A percentile compares a stretch with the other conserved stretches of the same genome.
Evolutionary conservation across 1,140 invertebrate genomes (phyloP).

Genomic region (Apis mellifera): DNA sequence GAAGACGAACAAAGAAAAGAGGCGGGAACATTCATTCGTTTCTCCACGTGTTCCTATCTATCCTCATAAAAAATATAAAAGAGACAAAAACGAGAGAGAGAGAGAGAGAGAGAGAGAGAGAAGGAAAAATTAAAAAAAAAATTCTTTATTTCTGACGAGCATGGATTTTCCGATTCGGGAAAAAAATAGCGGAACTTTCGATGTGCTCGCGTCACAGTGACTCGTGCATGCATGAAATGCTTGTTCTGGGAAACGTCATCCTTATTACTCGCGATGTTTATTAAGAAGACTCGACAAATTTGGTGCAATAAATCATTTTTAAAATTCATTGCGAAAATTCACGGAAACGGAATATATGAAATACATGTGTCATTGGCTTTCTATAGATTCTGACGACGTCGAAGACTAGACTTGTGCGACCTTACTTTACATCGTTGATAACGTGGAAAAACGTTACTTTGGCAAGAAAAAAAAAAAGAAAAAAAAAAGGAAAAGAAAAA

Average conservation of each 20-base stretch:
- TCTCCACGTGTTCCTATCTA: neutral
- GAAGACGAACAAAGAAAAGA: too few relatives aligned
- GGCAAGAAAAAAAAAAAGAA: neutral
- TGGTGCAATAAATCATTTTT: neutral
- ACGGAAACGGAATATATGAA: neutral
- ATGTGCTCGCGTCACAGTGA: neutral
- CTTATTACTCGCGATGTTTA: neutral
- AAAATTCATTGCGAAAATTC: neutral
- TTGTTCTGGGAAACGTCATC: constrained; percentile 6
- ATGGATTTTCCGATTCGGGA: too few relatives aligned
- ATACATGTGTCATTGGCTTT: neutral
- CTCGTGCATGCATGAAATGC: too few relatives aligned
- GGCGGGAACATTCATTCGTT: neutral
- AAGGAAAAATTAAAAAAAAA: neutral
- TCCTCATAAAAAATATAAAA: neutral
- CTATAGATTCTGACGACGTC: neutral
- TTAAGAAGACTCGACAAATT: constrained; percentile 1
- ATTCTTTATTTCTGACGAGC: neutral
- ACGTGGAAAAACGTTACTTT: constrained; percentile 38
- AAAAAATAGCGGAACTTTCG: constrained; percentile 6
- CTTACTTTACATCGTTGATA: constrained; percentile 28
- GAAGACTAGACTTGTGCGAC: neutral
- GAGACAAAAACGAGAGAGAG: neutral
- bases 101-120: neutral
- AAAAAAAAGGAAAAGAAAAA: neutral